A percentile compares a stretch with the other conserved stretches of the same genome.
phyloP scores from a whole-genome alignment of 2,113 vertebrate genomes.

The Gobius niger region DNA sequence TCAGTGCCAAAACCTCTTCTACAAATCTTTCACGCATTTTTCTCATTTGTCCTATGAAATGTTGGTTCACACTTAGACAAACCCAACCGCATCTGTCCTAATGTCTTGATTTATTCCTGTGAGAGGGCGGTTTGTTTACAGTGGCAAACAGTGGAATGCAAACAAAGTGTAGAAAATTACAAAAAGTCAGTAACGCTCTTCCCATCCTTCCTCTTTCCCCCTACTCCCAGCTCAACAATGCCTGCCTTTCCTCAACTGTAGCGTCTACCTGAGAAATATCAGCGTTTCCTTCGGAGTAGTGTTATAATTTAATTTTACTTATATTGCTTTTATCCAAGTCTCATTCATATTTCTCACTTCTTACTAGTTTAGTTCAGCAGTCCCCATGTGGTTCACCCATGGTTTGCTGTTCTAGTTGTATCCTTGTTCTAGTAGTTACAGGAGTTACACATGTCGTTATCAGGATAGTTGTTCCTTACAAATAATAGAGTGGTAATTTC shows the following conservation, averaged over 20 bases:
- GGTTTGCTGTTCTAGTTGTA: too few species aligned
- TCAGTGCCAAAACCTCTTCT: too few species aligned
- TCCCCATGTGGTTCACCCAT: not conserved
- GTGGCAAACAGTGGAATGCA: conserved; percentile 51
- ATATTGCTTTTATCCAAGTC: too few species aligned
- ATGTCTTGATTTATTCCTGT: conserved; percentile 54
- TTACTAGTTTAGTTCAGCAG: conserved; percentile 5
- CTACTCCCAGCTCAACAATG: conserved; percentile 47
- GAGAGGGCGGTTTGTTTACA: conserved; percentile 51
- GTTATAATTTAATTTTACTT: too few species aligned
- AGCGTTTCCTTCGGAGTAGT: conserved; percentile 8
- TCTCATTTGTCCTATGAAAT: not conserved
- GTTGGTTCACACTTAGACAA: not conserved
- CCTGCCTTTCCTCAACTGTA: conserved; percentile 6
- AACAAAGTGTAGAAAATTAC: conserved; percentile 64
- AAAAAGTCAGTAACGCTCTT: conserved; percentile 30
- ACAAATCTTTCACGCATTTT: not conserved
- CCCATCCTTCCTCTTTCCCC: conserved; percentile 62
- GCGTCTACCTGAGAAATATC: conserved; percentile 14
- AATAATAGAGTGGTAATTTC: conserved; percentile 11
- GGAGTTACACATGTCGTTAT: too few species aligned
- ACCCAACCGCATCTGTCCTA: conserved; percentile 20
- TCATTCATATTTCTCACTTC: too few species aligned
- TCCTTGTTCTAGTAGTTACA: too few species aligned
- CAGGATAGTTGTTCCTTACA: conserved; percentile 17